Percentiles rank a stretch among this genome's conserved stretches.
Evolutionary conservation across 2,888 invertebrate species (phyloP).

Genomic region (Gari tellinella): DNA sequence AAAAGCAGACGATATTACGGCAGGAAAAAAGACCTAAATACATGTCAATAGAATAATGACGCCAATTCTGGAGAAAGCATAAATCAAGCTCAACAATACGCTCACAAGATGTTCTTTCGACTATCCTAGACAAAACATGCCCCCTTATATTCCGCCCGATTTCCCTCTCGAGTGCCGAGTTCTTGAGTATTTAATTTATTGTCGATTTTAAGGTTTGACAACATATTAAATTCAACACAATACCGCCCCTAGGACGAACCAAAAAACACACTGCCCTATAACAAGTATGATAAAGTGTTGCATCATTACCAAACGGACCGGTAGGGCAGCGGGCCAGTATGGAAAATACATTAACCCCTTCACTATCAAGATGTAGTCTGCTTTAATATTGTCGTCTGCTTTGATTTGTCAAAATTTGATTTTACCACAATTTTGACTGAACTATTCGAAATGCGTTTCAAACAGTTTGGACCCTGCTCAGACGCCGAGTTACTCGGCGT

Average conservation of each 20-base stretch:
- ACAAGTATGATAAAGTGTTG: slow-evolving; percentile 8
- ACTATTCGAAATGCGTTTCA: too few species aligned
- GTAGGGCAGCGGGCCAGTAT: too few species aligned
- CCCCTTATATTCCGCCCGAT: slow-evolving; percentile 8
- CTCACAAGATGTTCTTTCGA: slow-evolving; percentile 7
- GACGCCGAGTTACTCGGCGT: too few species aligned
- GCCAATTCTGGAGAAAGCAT: background rate
- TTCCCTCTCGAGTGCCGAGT: slow-evolving; percentile 4
- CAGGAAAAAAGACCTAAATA: too few species aligned
- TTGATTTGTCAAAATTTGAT: too few species aligned
- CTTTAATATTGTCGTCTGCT: too few species aligned
- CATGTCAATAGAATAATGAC: background rate
- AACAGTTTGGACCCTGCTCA: too few species aligned
- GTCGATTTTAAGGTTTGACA: slow-evolving; percentile 6
- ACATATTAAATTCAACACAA: slow-evolving; percentile 4
- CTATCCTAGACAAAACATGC: slow-evolving; percentile 4
- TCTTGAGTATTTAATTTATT: slow-evolving; percentile 14
- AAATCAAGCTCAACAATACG: background rate
- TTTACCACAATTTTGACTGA: too few species aligned
- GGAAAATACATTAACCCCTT: too few species aligned
- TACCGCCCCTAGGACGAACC: background rate
- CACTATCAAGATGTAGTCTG: too few species aligned
- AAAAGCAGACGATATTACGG: background rate
- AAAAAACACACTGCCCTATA: background rate
- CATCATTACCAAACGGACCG: background rate